Base-by-base conservation (phyloP, 2,888 invertebrate genomes). In the Acrobasis suavella region DNA sequence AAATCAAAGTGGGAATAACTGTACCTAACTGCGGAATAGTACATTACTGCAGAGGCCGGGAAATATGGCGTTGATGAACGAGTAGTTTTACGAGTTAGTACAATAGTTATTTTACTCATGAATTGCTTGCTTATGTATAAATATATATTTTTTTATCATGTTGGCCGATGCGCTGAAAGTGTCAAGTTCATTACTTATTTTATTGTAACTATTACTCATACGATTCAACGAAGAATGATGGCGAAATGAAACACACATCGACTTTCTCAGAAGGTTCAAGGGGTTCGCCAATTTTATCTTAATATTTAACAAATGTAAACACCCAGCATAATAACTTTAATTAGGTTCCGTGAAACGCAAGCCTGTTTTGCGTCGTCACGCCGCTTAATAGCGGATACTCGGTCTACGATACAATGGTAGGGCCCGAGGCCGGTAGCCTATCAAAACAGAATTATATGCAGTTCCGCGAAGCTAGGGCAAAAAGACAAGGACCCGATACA, bases 401-500 rank as follows among this genome's bases (percentile, higher is more conserved):
- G 17, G 22, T 50, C 50, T 32, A 7, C 32, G 32, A 12, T 51
- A 42, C 56, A 42, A 22, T 22, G 15, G 39, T 9, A 56, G 42
- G 17, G 14, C 42, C 15, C 56, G 38, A n/a, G 12, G 14, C 15
- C 39, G 55, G 55, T 12, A 16, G 46, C 56, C 56, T 56, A 56
- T 56, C 56, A 56, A 17, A 56, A 56, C 42, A 56, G 14, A 10
- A 46, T 56, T 14, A 32, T 17, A 9, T 56, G 46, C 17, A 22
- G 12, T 56, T 42, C 42, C 14, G 42, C 16, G 42, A 56, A 56
- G 0, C 12, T 10, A 12, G 14, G 1, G 42, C 42, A 56, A 56
- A 56, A 56, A 17, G 42, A 22, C 42, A 12, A 46, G 16, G 9
- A 12, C 14, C 22, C 17, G 39, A 37, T 32, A 32, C 7, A 32